Evolutionary conservation across 2,888 invertebrate species (phyloP), one percentile per base, ranked within the genome.

Genomic region (Trissolcus brochymenae): DNA sequence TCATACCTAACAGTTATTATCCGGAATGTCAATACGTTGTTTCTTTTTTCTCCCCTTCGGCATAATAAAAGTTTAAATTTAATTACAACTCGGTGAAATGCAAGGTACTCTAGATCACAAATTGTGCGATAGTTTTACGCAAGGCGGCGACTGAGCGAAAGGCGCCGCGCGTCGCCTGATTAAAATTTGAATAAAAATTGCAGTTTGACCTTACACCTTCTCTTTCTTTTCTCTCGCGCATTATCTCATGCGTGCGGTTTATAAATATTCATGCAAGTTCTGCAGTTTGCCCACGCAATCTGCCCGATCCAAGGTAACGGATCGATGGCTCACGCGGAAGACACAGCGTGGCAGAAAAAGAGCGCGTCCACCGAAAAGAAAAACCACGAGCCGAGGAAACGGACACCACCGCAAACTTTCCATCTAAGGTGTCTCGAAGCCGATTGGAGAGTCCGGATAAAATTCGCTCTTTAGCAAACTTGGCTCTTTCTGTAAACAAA

Each of bases 211-310:
- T 73, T 67, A 43, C 76, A 54, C 70, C 71, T 64, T 77, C 51
- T 67, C 64, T 71, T 68, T 81, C 57, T 41, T 66, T 68, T 61
- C 72, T 49, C 60, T 40, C 35, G 57, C 68, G 54, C 67, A 56
- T 68, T 75, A 72, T 72, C 67, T 55, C 78, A 68, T 79, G 67
- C 75, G 72, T 76, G 76, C 61, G 60, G 46, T 53, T 66, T 72
- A 83, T 82, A 82, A 81, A 78, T 81, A 82, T 80, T 84, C 83
- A 80, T 76, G 25, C 76, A 79, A 55, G 79, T 61, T 81, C 80
- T 59, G 80, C 79, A 60, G 80, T 70, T 82, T 80, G 79, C 76
- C 78, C 82, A 81, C 81, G 80, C 81, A 71, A 76, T 76, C 76
- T 61, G 16, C 70, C 55, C 77, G 76, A 76, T 79, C 78, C 82